A percentile compares a stretch with the other conserved stretches of the same genome.
Evolutionary conservation across 2,797 vertebrate species (phyloP).

Genomic region (Periophthalmus magnuspinnatus): DNA sequence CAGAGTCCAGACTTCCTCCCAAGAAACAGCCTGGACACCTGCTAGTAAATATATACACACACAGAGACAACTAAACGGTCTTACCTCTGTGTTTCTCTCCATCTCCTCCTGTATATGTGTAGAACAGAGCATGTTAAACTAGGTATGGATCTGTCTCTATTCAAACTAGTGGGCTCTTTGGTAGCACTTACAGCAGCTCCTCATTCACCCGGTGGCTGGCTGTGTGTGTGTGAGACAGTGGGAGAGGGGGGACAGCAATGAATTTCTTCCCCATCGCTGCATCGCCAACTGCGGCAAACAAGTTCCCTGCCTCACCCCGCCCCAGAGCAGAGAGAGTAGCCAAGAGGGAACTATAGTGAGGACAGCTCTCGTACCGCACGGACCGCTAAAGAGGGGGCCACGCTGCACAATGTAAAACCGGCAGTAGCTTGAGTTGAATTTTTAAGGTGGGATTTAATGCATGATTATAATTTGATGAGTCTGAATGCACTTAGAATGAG

Average conservation of each 20-base stretch:
- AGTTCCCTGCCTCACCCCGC: constrained; percentile 58
- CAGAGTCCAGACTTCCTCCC: constrained; percentile 42
- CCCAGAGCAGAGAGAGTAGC: constrained; percentile 55
- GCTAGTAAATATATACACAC: constrained; percentile 20
- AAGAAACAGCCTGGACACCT: constrained; percentile 36
- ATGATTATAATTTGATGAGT: no score
- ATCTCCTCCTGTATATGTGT: constrained; percentile 70
- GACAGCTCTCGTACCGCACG: constrained; percentile 36
- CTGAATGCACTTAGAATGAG: not conserved
- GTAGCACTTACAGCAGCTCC: constrained; percentile 54
- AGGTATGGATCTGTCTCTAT: constrained; percentile 38
- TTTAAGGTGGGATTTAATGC: not conserved
- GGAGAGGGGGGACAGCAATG: constrained; percentile 66
- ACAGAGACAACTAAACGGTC: constrained; percentile 36
- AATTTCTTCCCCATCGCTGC: constrained; percentile 78
- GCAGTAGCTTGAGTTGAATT: not conserved
- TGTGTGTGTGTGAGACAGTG: constrained; percentile 29
- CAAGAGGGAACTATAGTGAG: constrained; percentile 63
- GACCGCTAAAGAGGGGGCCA: constrained; percentile 43
- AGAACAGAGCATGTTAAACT: constrained; percentile 7
- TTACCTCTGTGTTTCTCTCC: constrained; percentile 72
- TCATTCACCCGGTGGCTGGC: constrained; percentile 35
- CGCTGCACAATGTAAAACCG: constrained; percentile 7
- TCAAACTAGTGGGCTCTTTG: constrained; percentile 56
- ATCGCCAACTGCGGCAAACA: constrained; percentile 75